Percentiles rank a stretch among this genome's conserved stretches.
Evolutionary conservation across 2,113 vertebrate genomes (phyloP).

Genomic region (Dicaeum eximium): DNA sequence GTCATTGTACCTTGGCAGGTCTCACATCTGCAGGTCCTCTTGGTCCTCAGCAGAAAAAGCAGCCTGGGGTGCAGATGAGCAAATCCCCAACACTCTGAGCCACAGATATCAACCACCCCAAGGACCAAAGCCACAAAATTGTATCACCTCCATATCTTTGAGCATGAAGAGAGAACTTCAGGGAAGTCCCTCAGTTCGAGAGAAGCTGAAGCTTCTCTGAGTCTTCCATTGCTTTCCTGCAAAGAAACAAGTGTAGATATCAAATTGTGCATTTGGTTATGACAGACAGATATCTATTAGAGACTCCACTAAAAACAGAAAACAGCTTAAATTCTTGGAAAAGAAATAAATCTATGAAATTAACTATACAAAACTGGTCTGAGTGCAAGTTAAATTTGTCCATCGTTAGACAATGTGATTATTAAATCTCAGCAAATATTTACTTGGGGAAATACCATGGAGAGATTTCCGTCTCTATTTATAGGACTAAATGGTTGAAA

Average conservation of each 20-base stretch:
- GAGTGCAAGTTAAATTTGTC: background rate
- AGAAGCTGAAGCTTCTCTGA: background rate
- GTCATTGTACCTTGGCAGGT: background rate
- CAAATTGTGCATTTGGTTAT: background rate
- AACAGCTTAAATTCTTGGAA: background rate
- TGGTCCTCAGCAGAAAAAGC: background rate
- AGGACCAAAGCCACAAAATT: fast-evolving
- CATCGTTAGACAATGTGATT: background rate
- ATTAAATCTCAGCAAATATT: conserved; percentile 23
- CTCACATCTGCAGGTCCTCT: background rate
- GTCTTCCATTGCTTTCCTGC: background rate
- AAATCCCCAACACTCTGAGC: background rate
- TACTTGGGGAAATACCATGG: background rate
- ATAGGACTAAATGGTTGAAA: background rate
- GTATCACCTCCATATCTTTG: fast-evolving
- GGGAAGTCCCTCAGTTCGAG: background rate
- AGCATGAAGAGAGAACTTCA: background rate
- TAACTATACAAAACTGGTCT: background rate
- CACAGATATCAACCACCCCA: background rate
- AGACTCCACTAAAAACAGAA: background rate
- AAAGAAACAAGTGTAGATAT: background rate
- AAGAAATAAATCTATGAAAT: background rate
- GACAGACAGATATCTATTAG: background rate
- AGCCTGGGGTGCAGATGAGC: background rate
- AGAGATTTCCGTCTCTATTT: background rate